phyloP scores from a whole-genome alignment of 2,113 vertebrate genomes.

The Pomatorhinus ruficollis region DNA sequence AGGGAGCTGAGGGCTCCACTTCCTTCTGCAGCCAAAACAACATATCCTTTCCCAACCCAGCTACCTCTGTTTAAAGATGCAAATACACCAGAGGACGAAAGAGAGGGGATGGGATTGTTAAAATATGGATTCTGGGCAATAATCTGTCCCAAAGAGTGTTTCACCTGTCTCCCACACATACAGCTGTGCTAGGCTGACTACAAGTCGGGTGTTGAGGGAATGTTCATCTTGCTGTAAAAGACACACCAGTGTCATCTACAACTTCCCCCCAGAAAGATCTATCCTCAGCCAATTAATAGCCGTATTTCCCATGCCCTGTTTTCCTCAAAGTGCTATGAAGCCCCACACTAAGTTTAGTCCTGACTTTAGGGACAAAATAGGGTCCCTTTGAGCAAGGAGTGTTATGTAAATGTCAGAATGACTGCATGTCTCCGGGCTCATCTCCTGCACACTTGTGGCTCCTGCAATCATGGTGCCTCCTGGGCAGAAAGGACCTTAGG shows the following conservation, averaged over 20 bases:
- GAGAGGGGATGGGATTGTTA: not conserved
- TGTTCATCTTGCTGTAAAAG: not conserved
- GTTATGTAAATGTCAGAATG: not conserved
- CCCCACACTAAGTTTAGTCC: not conserved
- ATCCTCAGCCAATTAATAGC: not conserved
- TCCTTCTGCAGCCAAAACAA: not conserved
- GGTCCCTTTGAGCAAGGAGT: not conserved
- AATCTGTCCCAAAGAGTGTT: not conserved
- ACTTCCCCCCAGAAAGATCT: not conserved
- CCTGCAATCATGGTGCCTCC: not conserved
- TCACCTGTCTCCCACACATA: not conserved
- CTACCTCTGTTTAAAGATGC: not conserved
- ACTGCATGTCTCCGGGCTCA: not conserved
- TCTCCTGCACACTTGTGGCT: not conserved
- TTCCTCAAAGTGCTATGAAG: not conserved
- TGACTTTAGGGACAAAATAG: not conserved
- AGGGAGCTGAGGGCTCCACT: rapidly evolving
- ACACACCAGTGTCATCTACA: not conserved
- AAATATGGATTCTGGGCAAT: not conserved
- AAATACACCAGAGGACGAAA: not conserved
- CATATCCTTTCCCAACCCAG: not conserved
- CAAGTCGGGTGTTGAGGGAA: not conserved
- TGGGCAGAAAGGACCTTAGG: not conserved
- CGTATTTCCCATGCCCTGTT: not conserved
- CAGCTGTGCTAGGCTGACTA: not conserved